phyloP scores from a whole-genome alignment of 2,113 vertebrate genomes.

The Rhynchopsitta pachyrhyncha region DNA sequence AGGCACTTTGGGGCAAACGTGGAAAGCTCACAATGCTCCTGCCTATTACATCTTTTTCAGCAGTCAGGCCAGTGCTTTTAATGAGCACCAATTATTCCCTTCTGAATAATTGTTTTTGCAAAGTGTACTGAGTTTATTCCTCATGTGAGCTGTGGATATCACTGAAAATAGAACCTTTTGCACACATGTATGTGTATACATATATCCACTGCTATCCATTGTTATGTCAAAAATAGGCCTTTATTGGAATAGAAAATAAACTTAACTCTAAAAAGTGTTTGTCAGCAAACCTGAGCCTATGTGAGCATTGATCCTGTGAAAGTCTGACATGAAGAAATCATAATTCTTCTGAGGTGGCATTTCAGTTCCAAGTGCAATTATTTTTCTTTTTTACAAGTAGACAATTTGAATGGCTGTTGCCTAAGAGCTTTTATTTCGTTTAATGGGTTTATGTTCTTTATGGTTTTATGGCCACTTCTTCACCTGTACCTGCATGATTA shows the following conservation, averaged over 20 bases:
- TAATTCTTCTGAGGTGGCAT: neutral
- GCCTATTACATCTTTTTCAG: neutral
- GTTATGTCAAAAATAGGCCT: neutral
- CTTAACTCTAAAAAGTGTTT: neutral
- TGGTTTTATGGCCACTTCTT: neutral
- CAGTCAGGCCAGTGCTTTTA: neutral
- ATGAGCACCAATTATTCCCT: neutral
- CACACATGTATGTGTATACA: rapidly evolving
- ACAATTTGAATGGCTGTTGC: neutral
- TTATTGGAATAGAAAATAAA: neutral
- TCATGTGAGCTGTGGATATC: neutral
- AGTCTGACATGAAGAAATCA: neutral
- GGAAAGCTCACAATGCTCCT: neutral
- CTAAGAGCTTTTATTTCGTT: neutral
- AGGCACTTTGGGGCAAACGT: neutral
- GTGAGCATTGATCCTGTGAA: neutral
- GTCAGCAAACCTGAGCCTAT: neutral
- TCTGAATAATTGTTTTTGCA: neutral
- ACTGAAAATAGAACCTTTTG: neutral
- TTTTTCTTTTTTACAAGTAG: neutral
- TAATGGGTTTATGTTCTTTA: neutral
- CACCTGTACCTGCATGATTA: neutral
- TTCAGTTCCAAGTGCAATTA: neutral
- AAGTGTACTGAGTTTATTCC: neutral
- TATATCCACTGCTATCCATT: neutral